Evolutionary conservation across 2,113 vertebrate species (phyloP), one percentile per base, ranked within the genome.

Genomic region (Ornithorhynchus anatinus): DNA sequence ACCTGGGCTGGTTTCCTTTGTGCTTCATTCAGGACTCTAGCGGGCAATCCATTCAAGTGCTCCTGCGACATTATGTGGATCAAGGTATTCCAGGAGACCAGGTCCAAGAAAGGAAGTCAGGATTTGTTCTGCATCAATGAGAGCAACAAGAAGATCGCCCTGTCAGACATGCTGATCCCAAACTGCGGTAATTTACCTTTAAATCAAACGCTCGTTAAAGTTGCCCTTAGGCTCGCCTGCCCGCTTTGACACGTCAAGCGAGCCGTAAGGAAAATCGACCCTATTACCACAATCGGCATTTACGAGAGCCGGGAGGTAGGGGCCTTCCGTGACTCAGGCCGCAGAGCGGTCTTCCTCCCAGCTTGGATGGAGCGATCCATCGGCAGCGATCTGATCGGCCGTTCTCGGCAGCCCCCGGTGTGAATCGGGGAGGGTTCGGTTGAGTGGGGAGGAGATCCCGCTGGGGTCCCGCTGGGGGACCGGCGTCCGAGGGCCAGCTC

Each of bases 41-140:
- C 91, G 62, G 96, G 94, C 61, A 99, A 99, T 89, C 96, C 97
- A 5, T 94, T 99, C 81, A 94, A 92, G 48, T 99, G 98, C 74
- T 96, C 95, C 66, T 99, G 98, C 91, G 96, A 97, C 72, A 96
- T 98, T 87, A 94, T 97, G 94, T 99, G 98, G 98, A 94, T 99
- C 91, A 97, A 97, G 85, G 94, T 96, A 77, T 94, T 93, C 89
- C 90, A 96, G 77, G 96, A 95, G 78, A 93, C 91, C n/a, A 96
- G 95, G 75, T 81, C 86, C 53, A 84, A 85, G 50, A 62, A 81
- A 32, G 96, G 96, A 75, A 83, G 64, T 84, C 94, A 95, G 87
- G 95, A 98, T 72, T 89, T 99, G 73, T 93, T 92, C 68, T 99
- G 98, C 85, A 83, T 90, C 37, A 95, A 96, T 85, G 96, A 98